Base-by-base conservation (phyloP, 2,113 vertebrate species). In the Mugil cephalus region DNA sequence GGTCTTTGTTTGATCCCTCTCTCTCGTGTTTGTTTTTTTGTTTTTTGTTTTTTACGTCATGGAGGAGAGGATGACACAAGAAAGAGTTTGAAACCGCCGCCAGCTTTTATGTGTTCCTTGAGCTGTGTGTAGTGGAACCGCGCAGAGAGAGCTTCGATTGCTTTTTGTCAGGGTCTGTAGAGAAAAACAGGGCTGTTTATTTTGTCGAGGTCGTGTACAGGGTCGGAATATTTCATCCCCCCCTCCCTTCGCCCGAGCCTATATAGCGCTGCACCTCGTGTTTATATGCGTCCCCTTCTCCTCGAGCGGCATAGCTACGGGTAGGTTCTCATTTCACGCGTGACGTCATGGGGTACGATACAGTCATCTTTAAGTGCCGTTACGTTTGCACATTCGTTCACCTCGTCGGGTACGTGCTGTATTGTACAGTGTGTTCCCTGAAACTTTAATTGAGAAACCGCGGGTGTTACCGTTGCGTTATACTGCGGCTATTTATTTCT, bases 301-400 rank as follows among this genome's bases (percentile, higher is more conserved):
- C 24, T 55, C 63, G 80, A 36, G 65, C 53, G 59, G 62, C 83
- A 30, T 50, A 75, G 76, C 72, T 80, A 73, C 50, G 47, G 81
- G 65, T 78, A 75, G 8, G 51, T 58, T 72, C 74, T 43, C 38
- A 67, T 65, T 51, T 69, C 66, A 80, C 72, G 50, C 71, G 53
- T 67, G 77, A 81, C 66, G 69, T 56, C 65, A 80, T 69, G 40
- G 71, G 68, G 74, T 72, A 83, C 76, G 48, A 76, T 51, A 75
- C 63, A 30, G 70, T 87, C 68, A 82, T 83, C 51, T 82, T 84
- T 43, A 85, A 86, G 79, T 89, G 84, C 86, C 85, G 65, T 78
- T 88, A 75, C 34, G 53, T 85, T 85, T 84, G 83, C 80, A 86
- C 75, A 80, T 87, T 84, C 76, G 50, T 73, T 79, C 79, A 80